Percentiles rank a stretch among this genome's conserved stretches.
phyloP scores from a whole-genome alignment of 1,140 invertebrate species.

The Temnothorax nylanderi region DNA sequence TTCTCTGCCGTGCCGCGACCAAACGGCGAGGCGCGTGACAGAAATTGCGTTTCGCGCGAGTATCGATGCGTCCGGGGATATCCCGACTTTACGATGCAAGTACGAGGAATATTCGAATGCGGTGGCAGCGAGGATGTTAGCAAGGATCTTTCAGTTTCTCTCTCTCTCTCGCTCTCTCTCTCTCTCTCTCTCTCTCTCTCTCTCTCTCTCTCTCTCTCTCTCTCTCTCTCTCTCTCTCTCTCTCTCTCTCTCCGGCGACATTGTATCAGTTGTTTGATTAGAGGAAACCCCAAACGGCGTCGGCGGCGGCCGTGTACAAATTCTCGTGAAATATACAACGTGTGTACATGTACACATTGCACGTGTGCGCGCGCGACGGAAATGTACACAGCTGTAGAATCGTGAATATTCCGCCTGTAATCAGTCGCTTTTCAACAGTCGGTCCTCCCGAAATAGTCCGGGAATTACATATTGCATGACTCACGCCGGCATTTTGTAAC shows the following conservation, averaged over 20 bases:
- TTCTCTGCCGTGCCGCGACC: not conserved
- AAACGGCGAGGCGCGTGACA: slow-evolving; percentile 30
- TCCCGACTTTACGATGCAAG: slow-evolving; percentile 25
- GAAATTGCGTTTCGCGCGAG: slow-evolving; percentile 33
- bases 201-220: slow-evolving; percentile 12
- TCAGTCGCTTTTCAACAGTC: slow-evolving; percentile 39
- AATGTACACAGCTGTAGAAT: slow-evolving; percentile 39
- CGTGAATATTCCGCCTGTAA: slow-evolving; percentile 54
- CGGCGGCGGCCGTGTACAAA: slow-evolving; percentile 2
- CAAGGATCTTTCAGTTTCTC: not conserved
- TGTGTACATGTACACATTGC: not conserved
- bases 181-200: not conserved
- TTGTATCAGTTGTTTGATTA: slow-evolving; percentile 41
- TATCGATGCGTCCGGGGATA: slow-evolving; percentile 15
- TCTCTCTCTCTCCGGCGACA: not conserved
- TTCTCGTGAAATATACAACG: slow-evolving; percentile 38
- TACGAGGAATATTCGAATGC: slow-evolving; percentile 1
- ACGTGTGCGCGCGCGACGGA: not conserved
- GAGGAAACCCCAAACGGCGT: slow-evolving; percentile 6
- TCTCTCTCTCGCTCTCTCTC: not conserved
- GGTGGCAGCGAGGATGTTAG: not conserved
- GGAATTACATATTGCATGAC: slow-evolving; percentile 50
- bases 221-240: not conserved
- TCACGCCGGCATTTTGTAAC: not conserved
- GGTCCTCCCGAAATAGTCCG: slow-evolving; percentile 14